These are phyloP conservation scores for Orchesella cincta DNA, from an alignment of 1,140 invertebrate genomes.

Conservation along the genomic window DNA sequence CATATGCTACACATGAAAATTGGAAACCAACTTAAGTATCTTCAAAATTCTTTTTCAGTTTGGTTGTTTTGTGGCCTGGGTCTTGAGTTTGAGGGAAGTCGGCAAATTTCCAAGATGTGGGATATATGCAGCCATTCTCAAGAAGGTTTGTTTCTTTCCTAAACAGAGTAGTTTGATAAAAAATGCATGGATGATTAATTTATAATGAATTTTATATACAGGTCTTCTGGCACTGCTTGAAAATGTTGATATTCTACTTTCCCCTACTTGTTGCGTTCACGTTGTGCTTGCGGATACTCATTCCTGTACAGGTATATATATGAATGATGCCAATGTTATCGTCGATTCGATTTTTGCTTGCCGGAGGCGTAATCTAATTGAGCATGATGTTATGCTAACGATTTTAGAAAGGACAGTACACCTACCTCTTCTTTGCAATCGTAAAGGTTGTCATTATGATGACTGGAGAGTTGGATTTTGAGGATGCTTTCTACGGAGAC, in stretches of 20 bases:
- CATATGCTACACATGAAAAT: neutral
- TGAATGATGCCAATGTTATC: neutral
- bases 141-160: neutral
- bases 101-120: constrained; percentile 37
- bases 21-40: constrained; percentile 3
- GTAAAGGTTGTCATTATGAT: constrained; percentile 44
- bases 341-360: neutral
- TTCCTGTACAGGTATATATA: constrained; percentile 29
- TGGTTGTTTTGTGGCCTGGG: constrained; percentile 39
- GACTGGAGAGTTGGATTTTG: constrained; percentile 43
- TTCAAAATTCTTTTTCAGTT: constrained; percentile 21
- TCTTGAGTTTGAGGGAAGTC: constrained; percentile 38
- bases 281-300: constrained; percentile 31
- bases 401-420: constrained; percentile 42
- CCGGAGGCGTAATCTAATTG: neutral
- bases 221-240: constrained; percentile 40
- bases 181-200: constrained; percentile 28
- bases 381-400: neutral
- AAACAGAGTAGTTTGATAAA: neutral
- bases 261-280: constrained; percentile 38
- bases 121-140: constrained; percentile 33
- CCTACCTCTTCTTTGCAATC: constrained; percentile 32
- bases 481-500: constrained; percentile 41
- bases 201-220: constrained; percentile 15
- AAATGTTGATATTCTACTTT: constrained; percentile 38